These are phyloP conservation scores for Lepus americanus DNA, from an alignment of 2,113 vertebrate genomes.

Conservation along the genomic window DNA sequence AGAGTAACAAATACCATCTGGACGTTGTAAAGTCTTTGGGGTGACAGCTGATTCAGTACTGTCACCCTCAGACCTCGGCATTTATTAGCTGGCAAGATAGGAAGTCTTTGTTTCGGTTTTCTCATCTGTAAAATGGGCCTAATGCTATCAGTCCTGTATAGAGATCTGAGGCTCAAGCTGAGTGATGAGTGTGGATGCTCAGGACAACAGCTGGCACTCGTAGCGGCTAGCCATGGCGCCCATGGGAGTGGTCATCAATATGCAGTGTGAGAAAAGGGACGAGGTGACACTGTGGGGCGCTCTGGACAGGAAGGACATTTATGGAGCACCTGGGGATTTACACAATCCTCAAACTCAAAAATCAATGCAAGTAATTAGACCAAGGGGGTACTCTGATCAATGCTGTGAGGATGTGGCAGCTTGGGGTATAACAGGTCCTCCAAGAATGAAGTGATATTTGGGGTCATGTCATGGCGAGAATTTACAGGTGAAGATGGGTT, in stretches of 20 bases:
- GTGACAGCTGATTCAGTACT: background rate
- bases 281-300: rapidly evolving
- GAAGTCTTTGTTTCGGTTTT: background rate
- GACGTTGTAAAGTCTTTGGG: background rate
- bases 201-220: rapidly evolving
- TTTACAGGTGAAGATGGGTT: rapidly evolving
- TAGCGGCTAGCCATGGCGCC: rapidly evolving
- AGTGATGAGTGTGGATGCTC: rapidly evolving
- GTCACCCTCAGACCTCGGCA: background rate
- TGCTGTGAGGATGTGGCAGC: background rate
- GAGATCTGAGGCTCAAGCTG: background rate
- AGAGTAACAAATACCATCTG: background rate
- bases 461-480: background rate
- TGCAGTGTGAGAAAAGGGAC: background rate
- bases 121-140: background rate
- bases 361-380: constrained; percentile 58
- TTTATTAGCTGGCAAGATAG: background rate
- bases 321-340: background rate
- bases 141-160: background rate
- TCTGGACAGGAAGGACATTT: background rate
- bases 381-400: background rate
- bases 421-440: background rate
- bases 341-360: constrained; percentile 21
- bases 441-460: background rate
- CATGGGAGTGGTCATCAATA: rapidly evolving